These are phyloP conservation scores for Drosophila kambysellisi DNA, from an alignment of 2,888 invertebrate species.

Conservation along the genomic window DNA sequence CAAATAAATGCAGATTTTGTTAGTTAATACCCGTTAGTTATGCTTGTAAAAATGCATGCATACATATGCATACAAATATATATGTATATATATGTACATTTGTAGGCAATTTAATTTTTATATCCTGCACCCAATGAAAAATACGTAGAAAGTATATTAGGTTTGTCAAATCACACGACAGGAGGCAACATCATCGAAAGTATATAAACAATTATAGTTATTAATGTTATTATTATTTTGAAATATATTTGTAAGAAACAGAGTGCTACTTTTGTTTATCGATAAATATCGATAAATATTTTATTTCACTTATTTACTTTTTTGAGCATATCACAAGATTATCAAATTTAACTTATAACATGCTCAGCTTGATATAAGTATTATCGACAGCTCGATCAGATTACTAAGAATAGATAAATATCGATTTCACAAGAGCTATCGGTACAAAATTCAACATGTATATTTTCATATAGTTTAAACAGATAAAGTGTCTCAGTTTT, in stretches of 20 bases:
- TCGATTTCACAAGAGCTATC: background rate
- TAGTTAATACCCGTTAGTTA: conserved; percentile 56
- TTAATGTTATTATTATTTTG: background rate
- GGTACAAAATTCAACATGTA: background rate
- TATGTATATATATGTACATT: background rate
- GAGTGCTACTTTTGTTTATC: background rate
- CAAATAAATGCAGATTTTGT: conserved; percentile 54
- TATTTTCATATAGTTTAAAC: background rate
- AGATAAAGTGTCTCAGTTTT: background rate
- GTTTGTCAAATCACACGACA: background rate
- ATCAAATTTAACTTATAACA: background rate
- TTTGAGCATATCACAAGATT: background rate
- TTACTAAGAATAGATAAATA: background rate
- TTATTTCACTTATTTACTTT: accelerated
- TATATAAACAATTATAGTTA: background rate
- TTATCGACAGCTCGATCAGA: background rate
- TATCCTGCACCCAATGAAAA: background rate
- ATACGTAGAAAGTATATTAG: background rate
- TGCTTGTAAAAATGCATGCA: conserved; percentile 7
- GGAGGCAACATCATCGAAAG: background rate
- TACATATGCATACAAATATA: background rate
- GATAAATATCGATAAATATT: background rate
- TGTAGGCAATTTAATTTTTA: conserved; percentile 1
- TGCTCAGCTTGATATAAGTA: accelerated
- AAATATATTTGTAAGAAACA: background rate